These are phyloP conservation scores for Alethe diademata DNA, from an alignment of 2,113 vertebrate species.

Conservation along the genomic window DNA sequence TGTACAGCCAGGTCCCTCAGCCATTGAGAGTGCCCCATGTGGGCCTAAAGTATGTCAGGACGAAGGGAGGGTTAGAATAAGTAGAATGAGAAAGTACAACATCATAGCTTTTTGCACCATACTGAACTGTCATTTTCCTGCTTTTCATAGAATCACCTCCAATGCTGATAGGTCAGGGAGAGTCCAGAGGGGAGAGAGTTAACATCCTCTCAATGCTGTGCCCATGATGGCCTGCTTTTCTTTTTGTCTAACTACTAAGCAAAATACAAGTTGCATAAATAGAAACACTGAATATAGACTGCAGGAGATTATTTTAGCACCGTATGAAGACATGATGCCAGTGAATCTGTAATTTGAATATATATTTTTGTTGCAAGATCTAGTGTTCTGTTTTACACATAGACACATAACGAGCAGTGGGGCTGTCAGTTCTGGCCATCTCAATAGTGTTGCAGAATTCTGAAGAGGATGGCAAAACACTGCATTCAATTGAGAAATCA, in stretches of 20 bases:
- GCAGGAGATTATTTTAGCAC: conserved; percentile 43
- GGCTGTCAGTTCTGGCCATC: background rate
- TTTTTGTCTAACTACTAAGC: conserved; percentile 19
- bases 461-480: background rate
- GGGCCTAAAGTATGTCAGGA: background rate
- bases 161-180: background rate
- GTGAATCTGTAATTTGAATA: conserved; percentile 46
- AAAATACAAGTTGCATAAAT: conserved; percentile 33
- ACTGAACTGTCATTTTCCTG: background rate
- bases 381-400: background rate
- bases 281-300: conserved; percentile 45
- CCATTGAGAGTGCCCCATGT: background rate
- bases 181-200: background rate
- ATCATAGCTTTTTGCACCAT: background rate
- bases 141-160: background rate
- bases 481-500: background rate
- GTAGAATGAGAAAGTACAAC: background rate
- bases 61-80: background rate
- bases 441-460: background rate
- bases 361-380: conserved; percentile 17
- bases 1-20: background rate
- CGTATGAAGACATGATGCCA: background rate
- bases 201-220: background rate
- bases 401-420: background rate
- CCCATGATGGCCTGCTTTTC: background rate